phyloP scores from a whole-genome alignment of 2,888 invertebrate genomes.

The Aspidiotus destructor region DNA sequence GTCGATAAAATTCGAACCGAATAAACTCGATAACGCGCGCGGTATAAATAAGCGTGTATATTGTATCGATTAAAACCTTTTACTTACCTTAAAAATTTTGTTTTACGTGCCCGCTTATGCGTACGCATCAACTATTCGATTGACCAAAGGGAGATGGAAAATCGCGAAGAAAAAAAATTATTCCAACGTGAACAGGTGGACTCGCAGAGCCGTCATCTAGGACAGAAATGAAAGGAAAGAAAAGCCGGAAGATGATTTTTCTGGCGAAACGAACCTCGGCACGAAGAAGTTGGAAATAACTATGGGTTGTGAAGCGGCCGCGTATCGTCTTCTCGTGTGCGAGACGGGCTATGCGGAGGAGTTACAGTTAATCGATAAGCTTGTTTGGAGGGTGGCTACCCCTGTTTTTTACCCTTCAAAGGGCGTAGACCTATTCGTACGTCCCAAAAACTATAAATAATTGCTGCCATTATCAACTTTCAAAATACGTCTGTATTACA shows the following conservation, averaged over 20 bases:
- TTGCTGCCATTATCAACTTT: constrained; percentile 18
- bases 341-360: constrained; percentile 14
- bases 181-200: constrained; percentile 14
- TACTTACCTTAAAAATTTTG: neutral
- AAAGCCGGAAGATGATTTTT: constrained; percentile 10
- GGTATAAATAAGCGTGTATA: too few species aligned
- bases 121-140: neutral
- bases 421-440: constrained; percentile 30
- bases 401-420: constrained; percentile 28
- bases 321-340: constrained; percentile 11
- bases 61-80: neutral
- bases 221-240: neutral
- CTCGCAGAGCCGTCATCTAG: neutral
- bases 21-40: too few species aligned
- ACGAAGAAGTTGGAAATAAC: constrained; percentile 18
- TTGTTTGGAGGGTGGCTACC: constrained; percentile 23
- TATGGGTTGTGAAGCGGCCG: constrained; percentile 20
- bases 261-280: constrained; percentile 16
- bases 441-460: constrained; percentile 28
- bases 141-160: neutral
- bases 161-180: neutral
- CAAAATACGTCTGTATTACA: constrained; percentile 9
- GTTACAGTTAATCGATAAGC: constrained; percentile 26
- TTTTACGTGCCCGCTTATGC: neutral
- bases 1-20: too few species aligned